Conservation (phyloP, 2,113 vertebrate genomes). For the Brachypteracias leptosomus region DNA sequence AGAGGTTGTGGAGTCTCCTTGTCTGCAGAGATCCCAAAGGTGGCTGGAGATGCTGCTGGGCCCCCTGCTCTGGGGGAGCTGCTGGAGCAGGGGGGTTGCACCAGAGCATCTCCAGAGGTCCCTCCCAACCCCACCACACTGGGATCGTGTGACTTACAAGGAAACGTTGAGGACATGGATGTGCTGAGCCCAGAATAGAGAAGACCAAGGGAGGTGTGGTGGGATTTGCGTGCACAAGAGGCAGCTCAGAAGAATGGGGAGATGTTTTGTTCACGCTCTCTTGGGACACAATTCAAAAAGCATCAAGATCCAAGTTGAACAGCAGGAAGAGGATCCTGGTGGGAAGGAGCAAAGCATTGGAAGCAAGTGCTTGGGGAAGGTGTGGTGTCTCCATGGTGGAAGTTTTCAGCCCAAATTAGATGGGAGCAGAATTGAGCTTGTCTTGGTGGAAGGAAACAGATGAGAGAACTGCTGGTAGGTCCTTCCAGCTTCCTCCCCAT, state of each 20-base stretch:
- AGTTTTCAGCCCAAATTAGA: conserved; percentile 18
- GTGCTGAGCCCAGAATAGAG: background rate
- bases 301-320: conserved; percentile 21
- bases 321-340: conserved; percentile 50
- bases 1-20: background rate
- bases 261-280: background rate
- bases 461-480: background rate
- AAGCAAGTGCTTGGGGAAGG: conserved; percentile 32
- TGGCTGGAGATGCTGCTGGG: background rate
- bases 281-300: conserved; percentile 37
- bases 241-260: background rate
- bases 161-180: rapidly evolving
- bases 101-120: background rate
- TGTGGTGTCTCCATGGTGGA: conserved; percentile 37
- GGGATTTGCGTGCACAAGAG: background rate
- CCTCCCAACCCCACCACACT: background rate
- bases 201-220: background rate
- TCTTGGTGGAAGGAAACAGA: background rate
- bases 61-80: background rate
- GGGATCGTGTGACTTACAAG: background rate
- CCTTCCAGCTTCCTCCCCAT: background rate
- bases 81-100: background rate
- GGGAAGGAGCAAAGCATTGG: conserved; percentile 45
- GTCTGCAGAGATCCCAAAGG: background rate
- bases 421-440: background rate